Evolutionary conservation across 2,797 vertebrate genomes (phyloP).

Genomic region (Cyprinella venusta): DNA sequence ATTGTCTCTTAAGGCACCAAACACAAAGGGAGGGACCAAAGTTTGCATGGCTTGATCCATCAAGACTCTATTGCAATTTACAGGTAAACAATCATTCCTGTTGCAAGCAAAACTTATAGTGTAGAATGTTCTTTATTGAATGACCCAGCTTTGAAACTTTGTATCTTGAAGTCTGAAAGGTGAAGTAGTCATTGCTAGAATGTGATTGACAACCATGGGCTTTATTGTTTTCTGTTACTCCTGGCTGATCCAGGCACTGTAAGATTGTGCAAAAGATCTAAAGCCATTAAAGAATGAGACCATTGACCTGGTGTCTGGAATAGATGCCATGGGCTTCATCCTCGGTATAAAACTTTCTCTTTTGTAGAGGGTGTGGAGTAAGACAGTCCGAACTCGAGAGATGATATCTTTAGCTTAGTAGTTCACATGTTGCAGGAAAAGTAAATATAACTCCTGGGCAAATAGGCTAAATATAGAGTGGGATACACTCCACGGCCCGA

Average conservation of each 20-base stretch:
- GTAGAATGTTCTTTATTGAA: background rate
- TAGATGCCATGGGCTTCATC: constrained; percentile 92
- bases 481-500: background rate
- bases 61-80: constrained; percentile 86
- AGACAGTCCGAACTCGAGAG: background rate
- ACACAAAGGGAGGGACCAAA: constrained; percentile 83
- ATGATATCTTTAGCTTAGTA: constrained; percentile 60
- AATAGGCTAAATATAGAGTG: constrained; percentile 67
- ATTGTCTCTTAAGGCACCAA: constrained; percentile 88
- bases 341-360: constrained; percentile 75
- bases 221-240: constrained; percentile 16
- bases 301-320: constrained; percentile 85
- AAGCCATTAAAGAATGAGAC: constrained; percentile 77
- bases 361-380: background rate
- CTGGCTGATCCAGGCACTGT: constrained; percentile 75
- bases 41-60: constrained; percentile 88
- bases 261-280: constrained; percentile 84
- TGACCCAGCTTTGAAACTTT: background rate
- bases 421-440: constrained; percentile 19
- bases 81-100: constrained; percentile 72
- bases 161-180: background rate
- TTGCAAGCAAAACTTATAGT: background rate
- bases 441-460: constrained; percentile 62
- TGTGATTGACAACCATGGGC: background rate
- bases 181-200: background rate